Percentiles rank a stretch among this genome's conserved stretches.
Conservation (phyloP, 2,113 vertebrate species). For the Erythrocebus patas region DNA sequence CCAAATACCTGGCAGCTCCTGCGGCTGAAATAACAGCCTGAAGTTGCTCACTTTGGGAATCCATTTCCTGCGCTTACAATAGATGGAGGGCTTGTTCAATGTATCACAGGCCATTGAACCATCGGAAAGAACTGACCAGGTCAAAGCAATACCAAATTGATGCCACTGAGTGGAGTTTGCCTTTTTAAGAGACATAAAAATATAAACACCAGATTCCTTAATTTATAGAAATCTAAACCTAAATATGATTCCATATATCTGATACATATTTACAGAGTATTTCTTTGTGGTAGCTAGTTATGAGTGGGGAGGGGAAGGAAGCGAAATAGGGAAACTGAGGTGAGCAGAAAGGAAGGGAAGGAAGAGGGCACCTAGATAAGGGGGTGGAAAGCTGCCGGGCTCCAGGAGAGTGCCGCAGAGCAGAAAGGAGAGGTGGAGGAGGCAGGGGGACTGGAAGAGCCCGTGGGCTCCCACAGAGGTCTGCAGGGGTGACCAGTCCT, state of each 20-base stretch:
- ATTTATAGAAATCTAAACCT: background rate
- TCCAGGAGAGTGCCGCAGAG: too few relatives aligned
- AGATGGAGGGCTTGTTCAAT: background rate
- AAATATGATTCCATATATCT: background rate
- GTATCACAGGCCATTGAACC: background rate
- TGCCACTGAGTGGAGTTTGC: background rate
- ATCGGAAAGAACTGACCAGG: background rate
- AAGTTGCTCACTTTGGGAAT: background rate
- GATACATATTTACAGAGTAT: background rate
- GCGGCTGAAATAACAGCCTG: background rate
- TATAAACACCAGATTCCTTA: background rate
- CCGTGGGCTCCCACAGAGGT: background rate
- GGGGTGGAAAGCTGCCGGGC: background rate
- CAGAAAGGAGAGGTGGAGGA: too few relatives aligned
- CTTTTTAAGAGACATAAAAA: background rate
- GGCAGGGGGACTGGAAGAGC: accelerated
- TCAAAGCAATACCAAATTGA: background rate
- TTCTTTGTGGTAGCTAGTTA: background rate
- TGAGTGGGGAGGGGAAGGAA: background rate
- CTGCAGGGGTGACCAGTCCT: accelerated
- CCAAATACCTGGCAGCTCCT: background rate
- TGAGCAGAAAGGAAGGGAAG: background rate
- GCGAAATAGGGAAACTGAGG: background rate
- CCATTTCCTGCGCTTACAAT: accelerated
- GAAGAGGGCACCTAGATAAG: background rate